Evolutionary conservation across 2,888 invertebrate species (phyloP), one percentile per base, ranked within the genome.

Genomic region (Archaeoteleia sp.): DNA sequence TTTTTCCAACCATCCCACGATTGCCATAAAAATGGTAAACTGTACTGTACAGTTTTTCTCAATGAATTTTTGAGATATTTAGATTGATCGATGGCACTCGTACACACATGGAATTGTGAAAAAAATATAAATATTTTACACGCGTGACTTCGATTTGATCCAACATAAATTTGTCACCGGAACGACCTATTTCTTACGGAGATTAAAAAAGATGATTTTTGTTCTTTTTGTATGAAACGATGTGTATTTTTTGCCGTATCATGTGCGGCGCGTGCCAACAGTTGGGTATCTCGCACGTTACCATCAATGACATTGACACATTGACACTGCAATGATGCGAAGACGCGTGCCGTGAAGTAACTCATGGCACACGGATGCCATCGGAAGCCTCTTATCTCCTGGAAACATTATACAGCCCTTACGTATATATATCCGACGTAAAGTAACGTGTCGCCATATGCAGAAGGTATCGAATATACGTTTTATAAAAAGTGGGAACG

Each of bases 371-470:
- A n/a, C n/a, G n/a, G n/a, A n/a, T 66, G 68, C 54, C 54, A 61
- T 55, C 65, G 63, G 72, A 74, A 72, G 70, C 71, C 72, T 66
- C 54, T 68, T 67, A 43, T 67, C 60, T 55, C 23, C 55, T 54
- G 48, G 71, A 70, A 73, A 73, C 67, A 53, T 53, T 71, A 71
- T 69, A 71, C 39, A 62, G 48, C 71, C 55, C 55, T 57, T 62
- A 62, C 39, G 14, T n/a, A 29, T 6, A 29, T 8, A 27, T 29
- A 32, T 37, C 43, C 37, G 55, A 37, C 63, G 60, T 70, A 29
- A 58, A 68, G 69, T 65, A 62, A 62, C 69, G 49, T 17, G 51
- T 25, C 42, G 20, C 30, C 67, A 67, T 61, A 57, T 67, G 67
- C 23, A 25, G 46, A 57, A 60, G 29, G 45, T 60, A 67, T 55